Evolutionary conservation across 2,888 invertebrate species (phyloP), one percentile per base, ranked within the genome.

Genomic region (Drosophila lacicola): DNA sequence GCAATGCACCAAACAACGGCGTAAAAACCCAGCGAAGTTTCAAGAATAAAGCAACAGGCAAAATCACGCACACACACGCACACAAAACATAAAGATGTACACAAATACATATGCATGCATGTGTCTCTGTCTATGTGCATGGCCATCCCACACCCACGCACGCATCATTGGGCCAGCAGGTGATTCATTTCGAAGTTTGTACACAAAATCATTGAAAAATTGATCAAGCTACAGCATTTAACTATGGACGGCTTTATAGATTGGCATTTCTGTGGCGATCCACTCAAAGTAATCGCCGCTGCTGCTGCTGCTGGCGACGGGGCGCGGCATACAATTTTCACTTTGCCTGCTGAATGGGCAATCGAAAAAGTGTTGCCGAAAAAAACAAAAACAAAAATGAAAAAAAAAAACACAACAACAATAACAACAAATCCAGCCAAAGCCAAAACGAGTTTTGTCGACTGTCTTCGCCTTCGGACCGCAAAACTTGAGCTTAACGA

Each of bases 311-410:
- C 49, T 50, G 51, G n/a, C 51, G 44, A 60, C 66, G 61, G 77
- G 87, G 89, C 73, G 85, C 82, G 86, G 82, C 88, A 82, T 50
- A 77, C 17, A 75, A 87, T 85, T 87, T 87, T 86, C 88, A 82
- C 85, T 89, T 85, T 78, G 73, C 70, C 63, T 47, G 58, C 44
- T 57, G 44, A 61, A 70, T 62, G 66, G 49, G 45, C 65, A 72
- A 17, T 25, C 60, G 44, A 73, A 71, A 67, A 79, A 82, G 60
- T 70, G 61, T 79, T 85, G 82, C 74, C 68, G 77, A 84, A 83
- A 78, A 74, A 34, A 8, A 49, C 29, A 56, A 61, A 61, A 37
- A 61, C 54, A 56, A 44, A 10, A 19, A 8, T 2, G 2, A 74
- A 33, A 8, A 53, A 5, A 25, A 44, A 56, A 61, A 61, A 29